These are phyloP conservation scores for Lithosia quadra DNA, from an alignment of 2,888 invertebrate species.

Conservation along the genomic window DNA sequence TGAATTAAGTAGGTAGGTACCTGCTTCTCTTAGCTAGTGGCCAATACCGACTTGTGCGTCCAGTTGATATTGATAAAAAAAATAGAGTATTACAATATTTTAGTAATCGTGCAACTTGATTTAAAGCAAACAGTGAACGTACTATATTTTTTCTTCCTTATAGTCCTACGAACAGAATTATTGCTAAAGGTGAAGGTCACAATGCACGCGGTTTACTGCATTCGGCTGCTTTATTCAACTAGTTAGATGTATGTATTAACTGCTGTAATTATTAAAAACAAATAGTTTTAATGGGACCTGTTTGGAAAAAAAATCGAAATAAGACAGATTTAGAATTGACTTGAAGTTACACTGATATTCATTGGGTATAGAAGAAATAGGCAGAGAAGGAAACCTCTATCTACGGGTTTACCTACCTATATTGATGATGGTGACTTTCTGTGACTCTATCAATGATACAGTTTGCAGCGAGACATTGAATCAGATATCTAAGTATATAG, in stretches of 20 bases:
- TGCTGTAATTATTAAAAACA: neutral
- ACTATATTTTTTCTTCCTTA: conserved; percentile 52
- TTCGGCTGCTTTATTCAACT: conserved; percentile 31
- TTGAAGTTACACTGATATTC: too few species aligned
- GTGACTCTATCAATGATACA: too few species aligned
- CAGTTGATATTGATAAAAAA: conserved; percentile 41
- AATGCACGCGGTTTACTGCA: conserved; percentile 31
- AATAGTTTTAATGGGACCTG: neutral
- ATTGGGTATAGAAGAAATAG: too few species aligned
- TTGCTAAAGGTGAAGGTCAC: conserved; percentile 54
- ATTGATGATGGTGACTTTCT: too few species aligned
- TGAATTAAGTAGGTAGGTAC: too few species aligned
- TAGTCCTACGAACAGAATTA: conserved; percentile 38
- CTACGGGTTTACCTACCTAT: too few species aligned
- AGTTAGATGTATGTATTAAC: conserved; percentile 22
- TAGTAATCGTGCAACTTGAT: conserved; percentile 40
- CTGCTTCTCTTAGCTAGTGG: conserved; percentile 19
- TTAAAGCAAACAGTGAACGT: conserved; percentile 49
- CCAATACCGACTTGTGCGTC: conserved; percentile 23
- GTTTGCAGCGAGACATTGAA: too few species aligned
- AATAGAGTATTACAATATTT: conserved; percentile 29
- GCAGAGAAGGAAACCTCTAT: too few species aligned
- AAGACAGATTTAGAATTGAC: too few species aligned
- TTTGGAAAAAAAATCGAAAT: neutral
- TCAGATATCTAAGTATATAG: too few species aligned